Base-by-base conservation (phyloP, 1,140 invertebrate genomes). In the Trichonephila inaurata region DNA sequence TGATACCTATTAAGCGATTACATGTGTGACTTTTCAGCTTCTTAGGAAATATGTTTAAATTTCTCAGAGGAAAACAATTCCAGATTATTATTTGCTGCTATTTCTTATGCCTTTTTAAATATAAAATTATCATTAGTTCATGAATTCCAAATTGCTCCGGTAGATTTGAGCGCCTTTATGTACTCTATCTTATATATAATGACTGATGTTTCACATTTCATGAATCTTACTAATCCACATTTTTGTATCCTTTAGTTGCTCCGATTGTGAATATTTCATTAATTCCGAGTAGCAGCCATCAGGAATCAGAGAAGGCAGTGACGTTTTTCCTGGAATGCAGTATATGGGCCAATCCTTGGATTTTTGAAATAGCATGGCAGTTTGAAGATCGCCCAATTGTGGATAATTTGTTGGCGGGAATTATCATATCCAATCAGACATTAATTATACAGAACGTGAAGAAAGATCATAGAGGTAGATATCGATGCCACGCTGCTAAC, bases 271-370 rank as follows among this genome's bases (percentile, higher is more conserved):
- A 93, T 33, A 62, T 95, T 2, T 88, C 91, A 69, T 81, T 95
- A 44, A 95, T 95, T 12, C 61, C 92, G 0, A 94, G 90, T 64
- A 96, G 98, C 91, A 97, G 98, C 95, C 97, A 24, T 97, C 97
- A 94, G 98, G 98, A 96, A 98, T 96, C 82, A 95, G 96, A 94
- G 96, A 96, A 95, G 98, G 98, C 14, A 97, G 97, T 82, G 98
- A 98, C 96, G 98, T 98, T 82, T n/a, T 98, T 98, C 95, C 97
- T 98, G 95, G 98, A 98, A 96, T 98, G 98, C 96, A 98, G 97
- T 95, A 94, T 95, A 58, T 62, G 77, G 62, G 94, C 94, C 60
- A 95, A 95, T 94, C 94, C 94, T n/a, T 95, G 94, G 94, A 94
- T 95, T 24, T 91, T 90, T 82, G 94, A 94, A 40, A 92, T 95